Evolutionary conservation across 2,888 invertebrate species (phyloP), one percentile per base, ranked within the genome.

Genomic region (Heteropelma amictum): DNA sequence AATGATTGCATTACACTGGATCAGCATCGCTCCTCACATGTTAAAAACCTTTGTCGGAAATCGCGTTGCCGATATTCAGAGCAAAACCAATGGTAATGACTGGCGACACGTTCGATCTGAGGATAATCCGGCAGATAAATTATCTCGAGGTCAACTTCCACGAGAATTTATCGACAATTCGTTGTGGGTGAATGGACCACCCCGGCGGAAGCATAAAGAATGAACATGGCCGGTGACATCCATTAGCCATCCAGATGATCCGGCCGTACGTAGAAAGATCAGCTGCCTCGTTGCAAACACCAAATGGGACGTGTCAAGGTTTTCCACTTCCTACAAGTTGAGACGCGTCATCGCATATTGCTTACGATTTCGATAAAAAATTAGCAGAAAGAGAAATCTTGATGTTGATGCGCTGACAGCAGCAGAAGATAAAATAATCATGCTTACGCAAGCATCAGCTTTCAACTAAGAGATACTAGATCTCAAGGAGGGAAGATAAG

Each of bases 1-100:
- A 0, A 77, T 67, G 10, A 72, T 82, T 6, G 73, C 73, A 0
- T 17, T 79, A 1, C 63, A 67, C 38, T 81, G 79, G 79, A 65
- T 82, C 1, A 53, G 56, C 14, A 76, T 64, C 6, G 28, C 35
- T 5, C 58, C 73, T 1, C 63, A 77, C n/a, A 21, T 4, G 4
- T 4, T 51, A 0, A 74, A 76, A 7, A 72, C 70, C 1, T 80
- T 77, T 17, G 77, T 74, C 3, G 71, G 64, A 1, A 77, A 80
- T 49, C 40, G 77, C n/a, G 77, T 80, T 2, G 47, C 74, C 1
- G 71, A 74, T 21, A 78, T 80, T 21, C 78, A 76, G 26, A 38
- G 56, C 2, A 17, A 47, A 1, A 72, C 74, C 0, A n/a, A 42
- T 3, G 2, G 61, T 0, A 35, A 42, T 0, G 17, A 17, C 3